Percentiles rank a stretch among this genome's conserved stretches.
These are phyloP conservation scores for Brachionichthys hirsutus DNA, from an alignment of 2,113 vertebrate species.

Conservation along the genomic window DNA sequence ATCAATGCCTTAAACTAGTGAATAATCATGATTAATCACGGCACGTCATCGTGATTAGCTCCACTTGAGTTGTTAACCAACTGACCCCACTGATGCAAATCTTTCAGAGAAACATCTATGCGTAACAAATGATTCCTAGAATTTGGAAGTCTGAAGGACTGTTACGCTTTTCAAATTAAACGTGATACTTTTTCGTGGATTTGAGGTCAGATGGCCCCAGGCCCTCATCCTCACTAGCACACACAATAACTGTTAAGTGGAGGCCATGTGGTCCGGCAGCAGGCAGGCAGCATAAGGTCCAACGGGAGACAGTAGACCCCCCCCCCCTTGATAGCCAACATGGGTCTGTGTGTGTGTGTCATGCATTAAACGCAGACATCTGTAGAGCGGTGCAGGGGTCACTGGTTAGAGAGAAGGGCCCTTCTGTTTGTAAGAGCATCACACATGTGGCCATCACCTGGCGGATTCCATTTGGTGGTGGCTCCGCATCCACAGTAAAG, in stretches of 20 bases:
- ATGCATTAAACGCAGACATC: constrained; percentile 39
- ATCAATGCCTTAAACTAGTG: too few species aligned
- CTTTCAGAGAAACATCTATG: too few species aligned
- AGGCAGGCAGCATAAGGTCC: constrained; percentile 37
- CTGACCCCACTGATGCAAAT: too few species aligned
- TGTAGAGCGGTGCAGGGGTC: constrained; percentile 40
- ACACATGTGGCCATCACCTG: constrained; percentile 51
- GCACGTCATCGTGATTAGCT: too few species aligned
- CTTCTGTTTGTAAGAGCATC: constrained; percentile 31
- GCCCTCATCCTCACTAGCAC: not conserved
- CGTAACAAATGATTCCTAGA: too few species aligned
- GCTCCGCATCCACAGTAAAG: too few species aligned
- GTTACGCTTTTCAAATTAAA: too few species aligned
- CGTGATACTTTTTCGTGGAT: too few species aligned
- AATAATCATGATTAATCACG: too few species aligned
- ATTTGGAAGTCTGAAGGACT: too few species aligned
- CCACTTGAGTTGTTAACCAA: too few species aligned
- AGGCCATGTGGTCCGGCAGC: constrained; percentile 53
- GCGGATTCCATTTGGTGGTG: not conserved
- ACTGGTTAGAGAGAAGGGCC: constrained; percentile 45
- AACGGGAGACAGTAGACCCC: constrained; percentile 46
- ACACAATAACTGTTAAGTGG: constrained; percentile 6
- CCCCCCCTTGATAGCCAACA: constrained; percentile 29
- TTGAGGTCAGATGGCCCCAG: too few species aligned
- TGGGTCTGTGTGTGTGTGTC: constrained; percentile 8